These are phyloP conservation scores for Falco peregrinus DNA, from an alignment of 2,797 vertebrate species.

Conservation along the genomic window DNA sequence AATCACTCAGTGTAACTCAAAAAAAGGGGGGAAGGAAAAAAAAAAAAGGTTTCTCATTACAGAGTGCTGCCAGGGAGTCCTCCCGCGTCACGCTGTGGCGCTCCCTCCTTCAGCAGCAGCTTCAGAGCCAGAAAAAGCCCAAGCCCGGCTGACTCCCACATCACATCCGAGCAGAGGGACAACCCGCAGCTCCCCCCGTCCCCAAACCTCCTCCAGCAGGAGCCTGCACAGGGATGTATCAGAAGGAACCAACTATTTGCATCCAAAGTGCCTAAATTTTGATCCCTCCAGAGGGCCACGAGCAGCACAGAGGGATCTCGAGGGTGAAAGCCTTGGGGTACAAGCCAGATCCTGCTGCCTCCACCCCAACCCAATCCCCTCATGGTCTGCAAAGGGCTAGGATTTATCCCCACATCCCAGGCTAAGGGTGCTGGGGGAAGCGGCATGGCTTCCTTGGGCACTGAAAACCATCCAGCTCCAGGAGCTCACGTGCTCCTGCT, in stretches of 20 bases:
- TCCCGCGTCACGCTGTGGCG: neutral
- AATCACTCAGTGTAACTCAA: accelerated
- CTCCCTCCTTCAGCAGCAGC: neutral
- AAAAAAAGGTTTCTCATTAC: neutral
- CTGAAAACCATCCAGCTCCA: neutral
- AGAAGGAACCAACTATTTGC: accelerated
- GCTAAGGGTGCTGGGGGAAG: neutral
- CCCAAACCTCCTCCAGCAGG: neutral
- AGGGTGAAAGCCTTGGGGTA: accelerated
- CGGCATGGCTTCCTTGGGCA: accelerated
- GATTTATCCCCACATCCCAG: accelerated
- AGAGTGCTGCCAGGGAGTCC: neutral
- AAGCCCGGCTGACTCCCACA: neutral
- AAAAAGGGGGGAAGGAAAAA: accelerated
- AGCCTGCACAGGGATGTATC: accelerated
- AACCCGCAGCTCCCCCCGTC: neutral
- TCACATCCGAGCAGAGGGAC: neutral
- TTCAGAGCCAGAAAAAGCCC: neutral
- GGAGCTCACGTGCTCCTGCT: neutral
- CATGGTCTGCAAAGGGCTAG: accelerated
- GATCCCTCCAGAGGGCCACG: too few relatives aligned
- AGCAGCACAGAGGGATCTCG: neutral
- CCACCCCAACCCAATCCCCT: neutral
- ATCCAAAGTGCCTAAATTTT: accelerated
- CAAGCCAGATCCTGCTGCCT: neutral